These are phyloP conservation scores for Vanacampus margaritifer DNA, from an alignment of 2,113 vertebrate species.

Conservation along the genomic window DNA sequence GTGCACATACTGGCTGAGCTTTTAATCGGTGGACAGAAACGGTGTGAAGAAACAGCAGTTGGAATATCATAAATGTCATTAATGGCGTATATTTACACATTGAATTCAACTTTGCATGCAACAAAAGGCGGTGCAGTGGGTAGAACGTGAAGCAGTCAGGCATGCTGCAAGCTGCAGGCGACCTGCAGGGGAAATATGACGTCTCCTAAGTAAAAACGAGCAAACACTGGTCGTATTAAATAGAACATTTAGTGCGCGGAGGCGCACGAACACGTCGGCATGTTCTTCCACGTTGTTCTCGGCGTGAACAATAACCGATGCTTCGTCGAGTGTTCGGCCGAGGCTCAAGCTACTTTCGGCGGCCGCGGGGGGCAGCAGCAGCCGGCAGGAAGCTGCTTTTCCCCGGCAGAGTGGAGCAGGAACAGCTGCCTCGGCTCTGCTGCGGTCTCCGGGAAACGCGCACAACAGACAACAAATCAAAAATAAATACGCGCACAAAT, in stretches of 20 bases:
- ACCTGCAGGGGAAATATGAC: conserved; percentile 33
- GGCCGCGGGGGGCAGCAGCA: conserved; percentile 34
- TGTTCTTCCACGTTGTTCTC: not conserved
- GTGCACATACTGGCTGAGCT: too few relatives aligned
- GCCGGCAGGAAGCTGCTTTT: conserved; percentile 63
- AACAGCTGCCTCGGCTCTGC: conserved; percentile 41
- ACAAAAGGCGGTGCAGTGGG: not conserved
- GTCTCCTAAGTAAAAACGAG: conserved; percentile 13
- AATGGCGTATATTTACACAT: not conserved
- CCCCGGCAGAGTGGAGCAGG: conserved; percentile 46
- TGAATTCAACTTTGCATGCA: not conserved
- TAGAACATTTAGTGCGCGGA: too few relatives aligned
- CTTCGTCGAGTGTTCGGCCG: not conserved
- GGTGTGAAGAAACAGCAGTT: not conserved
- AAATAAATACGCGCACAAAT: conserved; percentile 8
- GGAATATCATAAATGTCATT: not conserved
- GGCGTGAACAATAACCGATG: not conserved
- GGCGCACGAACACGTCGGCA: not conserved
- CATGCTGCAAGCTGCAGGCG: not conserved
- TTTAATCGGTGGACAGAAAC: too few relatives aligned
- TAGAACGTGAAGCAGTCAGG: not conserved
- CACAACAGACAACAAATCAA: not conserved
- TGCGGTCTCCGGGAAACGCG: conserved; percentile 16
- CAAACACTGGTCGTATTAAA: not conserved
- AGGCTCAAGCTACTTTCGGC: conserved; percentile 15